Conservation (phyloP, 2,113 vertebrate species). For the Engystomops pustulosus region DNA sequence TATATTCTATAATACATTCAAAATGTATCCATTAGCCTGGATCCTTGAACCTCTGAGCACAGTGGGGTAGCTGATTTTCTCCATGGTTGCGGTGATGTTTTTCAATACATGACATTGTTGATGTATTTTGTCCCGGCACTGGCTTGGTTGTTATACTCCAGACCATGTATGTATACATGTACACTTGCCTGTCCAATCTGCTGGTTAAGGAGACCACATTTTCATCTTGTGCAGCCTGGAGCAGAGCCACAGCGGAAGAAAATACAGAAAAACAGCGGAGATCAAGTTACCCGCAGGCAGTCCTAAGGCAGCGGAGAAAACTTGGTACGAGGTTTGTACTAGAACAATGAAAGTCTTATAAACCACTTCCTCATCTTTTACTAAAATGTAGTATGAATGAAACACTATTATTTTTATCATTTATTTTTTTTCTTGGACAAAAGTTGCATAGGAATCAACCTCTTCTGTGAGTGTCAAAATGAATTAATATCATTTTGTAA, state of each 20-base stretch:
- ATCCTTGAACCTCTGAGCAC: not conserved
- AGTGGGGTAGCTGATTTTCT: not conserved
- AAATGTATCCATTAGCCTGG: not conserved
- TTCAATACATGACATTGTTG: not conserved
- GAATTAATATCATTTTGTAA: too few relatives aligned
- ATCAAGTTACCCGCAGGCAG: slow-evolving; percentile 38
- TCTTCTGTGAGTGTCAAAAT: not conserved
- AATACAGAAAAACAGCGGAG: slow-evolving; percentile 26
- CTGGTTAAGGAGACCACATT: slow-evolving; percentile 30
- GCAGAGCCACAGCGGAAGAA: slow-evolving; percentile 44
- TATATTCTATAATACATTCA: not conserved
- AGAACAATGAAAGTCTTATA: slow-evolving; percentile 46
- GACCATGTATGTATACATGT: slow-evolving; percentile 34
- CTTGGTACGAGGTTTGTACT: slow-evolving; percentile 25
- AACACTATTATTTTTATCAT: slow-evolving; percentile 14
- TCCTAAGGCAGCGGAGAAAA: slow-evolving; percentile 28
- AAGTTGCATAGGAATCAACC: not conserved
- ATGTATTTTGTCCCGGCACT: not conserved
- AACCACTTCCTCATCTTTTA: slow-evolving; percentile 32
- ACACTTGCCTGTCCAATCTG: slow-evolving; percentile 5
- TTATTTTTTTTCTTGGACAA: not conserved
- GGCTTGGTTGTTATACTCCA: not conserved
- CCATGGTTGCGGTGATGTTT: not conserved
- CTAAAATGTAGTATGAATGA: slow-evolving; percentile 8
- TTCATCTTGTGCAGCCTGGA: slow-evolving; percentile 46